These are phyloP conservation scores for Polietes domitor DNA, from an alignment of 2,888 invertebrate genomes.

Conservation along the genomic window DNA sequence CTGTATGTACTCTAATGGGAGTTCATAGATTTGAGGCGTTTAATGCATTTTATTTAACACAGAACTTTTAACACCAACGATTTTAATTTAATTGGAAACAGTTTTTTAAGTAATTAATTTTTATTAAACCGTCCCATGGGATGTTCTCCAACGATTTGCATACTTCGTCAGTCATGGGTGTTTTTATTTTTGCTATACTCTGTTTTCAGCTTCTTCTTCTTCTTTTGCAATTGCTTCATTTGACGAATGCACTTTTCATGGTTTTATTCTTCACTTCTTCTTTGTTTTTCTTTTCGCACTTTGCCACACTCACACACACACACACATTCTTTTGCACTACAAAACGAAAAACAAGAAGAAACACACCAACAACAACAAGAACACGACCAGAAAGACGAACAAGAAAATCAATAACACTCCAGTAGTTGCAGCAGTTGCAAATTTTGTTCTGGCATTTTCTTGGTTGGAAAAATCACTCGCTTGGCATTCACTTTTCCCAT, in stretches of 20 bases:
- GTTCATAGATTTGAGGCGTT: too few relatives aligned
- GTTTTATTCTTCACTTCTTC: not conserved
- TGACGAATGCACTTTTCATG: not conserved
- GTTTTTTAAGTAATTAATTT: too few relatives aligned
- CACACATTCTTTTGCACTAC: not conserved
- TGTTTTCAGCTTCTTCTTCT: not conserved
- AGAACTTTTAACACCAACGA: not conserved
- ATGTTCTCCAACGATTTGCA: too few relatives aligned
- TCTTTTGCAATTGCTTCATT: not conserved
- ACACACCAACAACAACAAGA: not conserved
- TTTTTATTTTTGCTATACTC: not conserved
- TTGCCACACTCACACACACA: constrained; percentile 1
- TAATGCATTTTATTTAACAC: not conserved
- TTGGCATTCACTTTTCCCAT: not conserved
- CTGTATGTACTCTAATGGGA: not conserved
- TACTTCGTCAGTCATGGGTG: too few relatives aligned
- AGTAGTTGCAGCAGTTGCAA: constrained; percentile 9
- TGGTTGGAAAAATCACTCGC: not conserved
- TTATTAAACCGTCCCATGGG: too few relatives aligned
- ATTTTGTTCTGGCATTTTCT: not conserved
- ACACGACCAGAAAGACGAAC: not conserved
- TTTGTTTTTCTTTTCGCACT: not conserved
- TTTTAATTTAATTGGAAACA: too few relatives aligned
- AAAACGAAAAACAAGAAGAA: not conserved
- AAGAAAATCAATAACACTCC: constrained; percentile 27